Percentiles rank a stretch among this genome's conserved stretches.
These are phyloP conservation scores for Choloepus didactylus DNA, from an alignment of 2,797 vertebrate species.

Conservation along the genomic window DNA sequence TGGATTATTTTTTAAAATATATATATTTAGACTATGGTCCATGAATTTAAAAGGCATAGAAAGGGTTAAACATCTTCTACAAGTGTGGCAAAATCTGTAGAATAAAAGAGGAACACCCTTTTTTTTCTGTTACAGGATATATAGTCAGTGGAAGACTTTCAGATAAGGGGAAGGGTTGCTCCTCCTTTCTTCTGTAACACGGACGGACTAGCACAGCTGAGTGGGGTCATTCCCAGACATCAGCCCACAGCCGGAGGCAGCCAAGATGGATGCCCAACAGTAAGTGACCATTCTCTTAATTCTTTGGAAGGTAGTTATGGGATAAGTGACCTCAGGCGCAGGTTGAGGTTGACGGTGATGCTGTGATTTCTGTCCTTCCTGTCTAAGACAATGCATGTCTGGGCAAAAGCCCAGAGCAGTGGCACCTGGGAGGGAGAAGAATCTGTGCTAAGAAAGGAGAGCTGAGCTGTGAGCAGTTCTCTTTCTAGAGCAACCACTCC, in stretches of 20 bases:
- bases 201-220: background rate
- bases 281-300: conserved; percentile 49
- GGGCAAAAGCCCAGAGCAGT: background rate
- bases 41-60: conserved; percentile 33
- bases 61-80: conserved; percentile 77
- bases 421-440: background rate
- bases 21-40: conserved; percentile 28
- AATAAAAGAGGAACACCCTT: conserved; percentile 80
- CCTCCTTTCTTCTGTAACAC: background rate
- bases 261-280: conserved; percentile 1
- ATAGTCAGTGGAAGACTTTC: conserved; percentile 35
- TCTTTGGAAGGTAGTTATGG: background rate
- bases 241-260: background rate
- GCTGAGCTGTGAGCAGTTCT: background rate
- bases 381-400: background rate
- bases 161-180: background rate
- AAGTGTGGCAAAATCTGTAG: conserved; percentile 68
- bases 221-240: background rate
- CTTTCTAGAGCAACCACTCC: background rate
- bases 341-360: background rate
- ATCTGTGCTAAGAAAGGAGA: background rate
- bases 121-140: conserved; percentile 44
- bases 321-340: background rate
- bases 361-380: background rate
- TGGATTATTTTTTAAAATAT: conserved; percentile 7